phyloP scores from a whole-genome alignment of 2,113 vertebrate species.

The Drymodes brunneopygia region DNA sequence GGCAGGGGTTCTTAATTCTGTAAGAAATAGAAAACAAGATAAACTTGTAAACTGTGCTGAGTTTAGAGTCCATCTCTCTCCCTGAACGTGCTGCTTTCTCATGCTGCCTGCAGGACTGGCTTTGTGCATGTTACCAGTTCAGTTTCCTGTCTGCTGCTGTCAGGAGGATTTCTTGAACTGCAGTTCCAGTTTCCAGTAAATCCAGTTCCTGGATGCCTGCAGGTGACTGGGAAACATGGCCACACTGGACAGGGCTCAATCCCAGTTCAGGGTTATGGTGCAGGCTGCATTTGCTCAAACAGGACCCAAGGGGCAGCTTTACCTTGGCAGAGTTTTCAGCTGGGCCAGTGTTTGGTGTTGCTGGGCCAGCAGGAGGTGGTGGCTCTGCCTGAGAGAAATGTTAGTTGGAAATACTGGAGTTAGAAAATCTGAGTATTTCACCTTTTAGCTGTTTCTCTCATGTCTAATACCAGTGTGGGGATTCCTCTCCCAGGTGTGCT shows the following conservation, averaged over 20 bases:
- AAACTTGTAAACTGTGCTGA: background rate
- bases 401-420: background rate
- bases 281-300: background rate
- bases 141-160: background rate
- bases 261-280: background rate
- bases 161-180: background rate
- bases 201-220: background rate
- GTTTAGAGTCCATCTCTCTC: background rate
- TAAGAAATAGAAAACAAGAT: background rate
- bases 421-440: background rate
- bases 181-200: background rate
- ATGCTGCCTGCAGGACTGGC: rapidly evolving
- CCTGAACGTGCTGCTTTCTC: background rate
- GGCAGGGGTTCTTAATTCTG: background rate
- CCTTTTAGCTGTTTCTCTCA: background rate
- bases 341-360: background rate
- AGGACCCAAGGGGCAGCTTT: background rate
- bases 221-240: background rate
- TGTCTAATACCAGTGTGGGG: rapidly evolving
- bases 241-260: rapidly evolving
- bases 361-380: background rate
- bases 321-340: background rate
- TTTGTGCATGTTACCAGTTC: background rate
- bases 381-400: background rate
- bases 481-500: background rate